These are phyloP conservation scores for Benthochromis sp. DNA, from an alignment of 2,113 vertebrate genomes.

Conservation along the genomic window DNA sequence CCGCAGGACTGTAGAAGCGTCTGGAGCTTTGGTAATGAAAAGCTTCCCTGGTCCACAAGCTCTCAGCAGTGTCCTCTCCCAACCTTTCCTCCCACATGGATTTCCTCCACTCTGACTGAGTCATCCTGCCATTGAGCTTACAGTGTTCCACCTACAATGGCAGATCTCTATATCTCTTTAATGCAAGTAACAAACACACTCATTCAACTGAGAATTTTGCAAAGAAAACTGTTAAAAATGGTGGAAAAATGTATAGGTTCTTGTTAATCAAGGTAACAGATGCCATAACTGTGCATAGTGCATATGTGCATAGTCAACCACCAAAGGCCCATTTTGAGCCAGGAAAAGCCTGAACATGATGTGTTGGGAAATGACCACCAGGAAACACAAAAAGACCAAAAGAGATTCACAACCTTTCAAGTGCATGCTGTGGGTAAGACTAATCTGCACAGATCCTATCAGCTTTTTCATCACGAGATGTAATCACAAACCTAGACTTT, in stretches of 20 bases:
- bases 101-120: neutral
- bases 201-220: neutral
- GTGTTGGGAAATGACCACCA: neutral
- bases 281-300: neutral
- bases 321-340: neutral
- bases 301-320: neutral
- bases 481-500: neutral
- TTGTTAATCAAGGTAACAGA: neutral
- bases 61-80: neutral
- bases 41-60: neutral
- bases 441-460: neutral
- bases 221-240: neutral
- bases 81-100: conserved; percentile 8
- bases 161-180: neutral
- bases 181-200: neutral
- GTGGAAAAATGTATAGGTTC: neutral
- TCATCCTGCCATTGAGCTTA: conserved; percentile 1
- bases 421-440: neutral
- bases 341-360: neutral
- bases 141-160: neutral
- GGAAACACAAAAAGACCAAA: neutral
- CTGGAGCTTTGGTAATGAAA: neutral
- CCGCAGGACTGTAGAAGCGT: neutral
- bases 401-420: neutral
- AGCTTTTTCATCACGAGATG: neutral